Evolutionary conservation across 2,113 vertebrate genomes (phyloP), one percentile per base, ranked within the genome.

Genomic region (Rhinoderma darwinii): DNA sequence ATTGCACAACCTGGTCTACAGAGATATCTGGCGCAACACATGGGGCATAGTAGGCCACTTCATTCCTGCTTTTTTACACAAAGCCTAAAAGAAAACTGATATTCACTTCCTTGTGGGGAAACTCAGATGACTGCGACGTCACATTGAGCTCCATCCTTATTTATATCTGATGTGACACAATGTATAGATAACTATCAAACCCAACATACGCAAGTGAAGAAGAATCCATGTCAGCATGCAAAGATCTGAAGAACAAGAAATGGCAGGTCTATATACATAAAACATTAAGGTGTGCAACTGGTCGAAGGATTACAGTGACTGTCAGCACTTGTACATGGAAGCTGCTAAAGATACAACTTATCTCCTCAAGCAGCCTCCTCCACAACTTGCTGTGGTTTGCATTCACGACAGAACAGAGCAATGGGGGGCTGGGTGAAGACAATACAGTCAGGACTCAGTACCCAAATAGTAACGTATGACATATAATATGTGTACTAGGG

Each of bases 291-390:
- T 75, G 47, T 81, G 39, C 22, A n/a, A 68, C 35, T 20, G 66
- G 18, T 39, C 47, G 68, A 18, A 43, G 78, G 78, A 47, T 37
- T 63, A 81, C 27, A 56, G 43, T 78, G 86, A 87, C 39, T 47
- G 79, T 87, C 86, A 82, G 86, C 86, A 87, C 27, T 82, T 74
- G 79, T 73, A 80, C n/a, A 72, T 44, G 25, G 79, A 72, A 81
- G 68, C 39, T 66, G 44, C 78, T 87, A 82, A 32, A 91, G 91
- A 92, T 93, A 93, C 77, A 91, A 89, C 89, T 93, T 93, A 93
- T 93, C 92, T 0, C 0, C 18, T 81, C 78, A 73, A 77, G 88
- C 91, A 92, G 91, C 90, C 89, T 90, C 91, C 91, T 92, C 91
- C 91, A 90, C 91, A 91, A 83, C 90, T 89, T 1, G 83, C 90